A percentile compares a stretch with the other conserved stretches of the same genome.
Evolutionary conservation across 1,140 invertebrate species (phyloP).

Genomic region (Agraylea sexmaculata): DNA sequence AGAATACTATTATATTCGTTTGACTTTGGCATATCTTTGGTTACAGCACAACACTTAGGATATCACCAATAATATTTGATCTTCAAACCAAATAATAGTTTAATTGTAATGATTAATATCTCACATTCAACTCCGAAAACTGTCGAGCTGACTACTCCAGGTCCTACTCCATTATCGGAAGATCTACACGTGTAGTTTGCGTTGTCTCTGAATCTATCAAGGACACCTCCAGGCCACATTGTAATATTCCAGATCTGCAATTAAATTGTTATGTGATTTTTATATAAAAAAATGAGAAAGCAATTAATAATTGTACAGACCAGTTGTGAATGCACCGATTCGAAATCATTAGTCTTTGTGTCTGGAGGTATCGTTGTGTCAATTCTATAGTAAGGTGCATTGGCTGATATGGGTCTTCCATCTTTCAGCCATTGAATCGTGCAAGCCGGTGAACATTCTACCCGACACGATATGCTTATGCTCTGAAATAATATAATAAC

Average conservation of each 20-base stretch:
- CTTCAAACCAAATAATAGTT: no score
- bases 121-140: conserved; percentile 81
- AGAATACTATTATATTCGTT: no score
- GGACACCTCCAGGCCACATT: conserved; percentile 62
- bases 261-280: not conserved
- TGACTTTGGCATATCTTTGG: no score
- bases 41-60: no score
- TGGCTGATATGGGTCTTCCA: conserved; percentile 47
- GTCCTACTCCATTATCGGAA: conserved; percentile 56
- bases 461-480: conserved; percentile 71
- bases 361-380: conserved; percentile 50
- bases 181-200: conserved; percentile 77
- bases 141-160: conserved; percentile 65
- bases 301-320: conserved; percentile 33
- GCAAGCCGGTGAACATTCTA: conserved; percentile 80
- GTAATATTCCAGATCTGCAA: conserved; percentile 61
- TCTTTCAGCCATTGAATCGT: conserved; percentile 74
- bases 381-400: conserved; percentile 51
- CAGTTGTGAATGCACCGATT: conserved; percentile 73
- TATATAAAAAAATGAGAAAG: not conserved
- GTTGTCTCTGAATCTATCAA: conserved; percentile 65
- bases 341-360: conserved; percentile 67
- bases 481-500: conserved; percentile 33
- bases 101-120: no score
- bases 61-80: no score